Base-by-base conservation (phyloP, 1,140 invertebrate genomes). In the Pomacea maculata region DNA sequence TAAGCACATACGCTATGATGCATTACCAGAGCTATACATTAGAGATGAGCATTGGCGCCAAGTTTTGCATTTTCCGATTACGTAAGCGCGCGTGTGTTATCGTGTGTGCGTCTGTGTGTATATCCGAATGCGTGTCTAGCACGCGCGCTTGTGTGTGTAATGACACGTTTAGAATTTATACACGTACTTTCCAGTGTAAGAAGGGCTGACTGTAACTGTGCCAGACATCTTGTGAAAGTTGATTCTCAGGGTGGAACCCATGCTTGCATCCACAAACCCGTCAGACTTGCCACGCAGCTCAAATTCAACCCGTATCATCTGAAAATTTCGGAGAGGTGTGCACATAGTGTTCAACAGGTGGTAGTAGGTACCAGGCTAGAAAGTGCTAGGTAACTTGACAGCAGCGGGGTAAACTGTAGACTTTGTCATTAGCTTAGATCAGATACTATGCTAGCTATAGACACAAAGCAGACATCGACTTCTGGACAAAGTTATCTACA, bases 261-360 rank as follows among this genome's bases (percentile, higher is more conserved):
- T 84, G 52, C 84, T 83, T 21, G 86, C 85, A 73, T 87, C 84
- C 34, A 82, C 81, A 19, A 57, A 63, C 63, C 86, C 86, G 15
- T 82, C 65, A 19, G 70, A 74, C 21, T 76, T 80, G 17, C 85
- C 85, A 19, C 71, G 71, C 5, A 84, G 67, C 57, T 45, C 73
- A 67, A 87, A 86, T 15, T 80, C 73, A 9, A 86, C 55, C 6
- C 71, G 71, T 72, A 73, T 17, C 8, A 70, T 17, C 77, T 78
- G 29, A 45, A 45, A 65, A n/a, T 61, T 11, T 17, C 1, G 57
- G 34, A 45, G 34, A 45, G 34, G 34, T 45, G 6, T 45, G 34
- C 6, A 45, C 34, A 45, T 45, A 45, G 34, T 45, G 34, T 45
- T 45, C 34, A 45, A 45, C 34, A 45, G 6, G 34, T 45, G 1